phyloP scores from a whole-genome alignment of 2,113 vertebrate species.

The Tauraco erythrolophus region DNA sequence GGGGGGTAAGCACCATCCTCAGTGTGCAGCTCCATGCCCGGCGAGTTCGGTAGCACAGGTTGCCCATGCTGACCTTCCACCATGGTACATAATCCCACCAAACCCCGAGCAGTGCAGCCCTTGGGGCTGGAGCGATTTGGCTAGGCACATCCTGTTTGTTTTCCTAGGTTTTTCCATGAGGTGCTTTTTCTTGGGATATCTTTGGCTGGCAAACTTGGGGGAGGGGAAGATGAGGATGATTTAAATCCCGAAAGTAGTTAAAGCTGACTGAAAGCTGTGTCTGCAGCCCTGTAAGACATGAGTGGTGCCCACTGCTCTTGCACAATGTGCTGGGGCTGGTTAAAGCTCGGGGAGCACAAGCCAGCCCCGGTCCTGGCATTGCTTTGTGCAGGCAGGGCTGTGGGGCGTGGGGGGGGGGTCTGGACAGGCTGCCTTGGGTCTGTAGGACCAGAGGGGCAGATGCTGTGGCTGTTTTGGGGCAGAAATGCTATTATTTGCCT shows the following conservation, averaged over 20 bases:
- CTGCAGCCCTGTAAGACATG: not conserved
- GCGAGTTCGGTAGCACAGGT: rapidly evolving
- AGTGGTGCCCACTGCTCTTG: not conserved
- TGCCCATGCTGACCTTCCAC: not conserved
- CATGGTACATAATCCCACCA: rapidly evolving
- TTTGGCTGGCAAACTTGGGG: not conserved
- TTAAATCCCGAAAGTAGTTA: not conserved
- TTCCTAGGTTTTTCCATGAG: not conserved
- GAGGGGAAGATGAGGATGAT: not conserved
- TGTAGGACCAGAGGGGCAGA: not conserved
- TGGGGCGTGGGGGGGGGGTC: not conserved
- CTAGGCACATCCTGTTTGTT: not conserved
- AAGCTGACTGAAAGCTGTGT: conserved; percentile 27
- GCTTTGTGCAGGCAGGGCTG: not conserved
- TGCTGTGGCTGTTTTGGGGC: not conserved
- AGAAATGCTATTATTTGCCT: not conserved
- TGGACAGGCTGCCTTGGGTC: rapidly evolving
- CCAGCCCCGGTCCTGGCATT: not conserved
- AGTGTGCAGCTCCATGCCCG: not conserved
- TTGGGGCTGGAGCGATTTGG: not conserved
- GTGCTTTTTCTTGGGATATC: not conserved
- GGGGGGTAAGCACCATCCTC: not conserved
- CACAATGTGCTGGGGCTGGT: not conserved
- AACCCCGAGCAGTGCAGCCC: not conserved
- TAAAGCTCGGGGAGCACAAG: not conserved